These are phyloP conservation scores for Lepidocyrtinus sp. DNA, from an alignment of 2,888 invertebrate species.

Conservation along the genomic window DNA sequence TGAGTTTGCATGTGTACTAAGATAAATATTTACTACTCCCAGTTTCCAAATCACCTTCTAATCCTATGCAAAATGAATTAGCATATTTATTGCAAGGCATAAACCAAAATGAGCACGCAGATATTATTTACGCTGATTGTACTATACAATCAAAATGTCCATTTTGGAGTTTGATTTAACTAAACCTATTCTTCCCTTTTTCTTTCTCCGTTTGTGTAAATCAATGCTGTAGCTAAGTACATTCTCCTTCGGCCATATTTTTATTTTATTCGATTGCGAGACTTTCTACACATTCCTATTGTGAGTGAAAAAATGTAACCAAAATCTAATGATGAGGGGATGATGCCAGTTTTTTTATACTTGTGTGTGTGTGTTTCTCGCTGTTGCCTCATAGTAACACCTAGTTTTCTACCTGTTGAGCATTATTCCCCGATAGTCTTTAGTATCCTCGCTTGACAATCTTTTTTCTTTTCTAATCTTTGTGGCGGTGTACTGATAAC, in stretches of 20 bases:
- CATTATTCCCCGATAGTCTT: constrained; percentile 51
- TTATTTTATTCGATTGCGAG: background rate
- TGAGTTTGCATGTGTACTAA: background rate
- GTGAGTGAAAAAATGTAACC: constrained; percentile 9
- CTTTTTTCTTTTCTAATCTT: constrained; percentile 44
- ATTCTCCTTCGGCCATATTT: constrained; percentile 38
- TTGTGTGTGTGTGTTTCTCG: background rate
- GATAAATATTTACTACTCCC: background rate
- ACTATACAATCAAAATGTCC: constrained; percentile 13
- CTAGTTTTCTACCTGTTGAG: constrained; percentile 47
- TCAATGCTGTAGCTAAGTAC: background rate
- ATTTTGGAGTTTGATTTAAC: background rate
- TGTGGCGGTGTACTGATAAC: constrained; percentile 40
- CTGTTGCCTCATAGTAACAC: too few relatives aligned
- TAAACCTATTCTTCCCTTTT: background rate
- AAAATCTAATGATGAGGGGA: background rate
- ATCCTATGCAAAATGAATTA: background rate
- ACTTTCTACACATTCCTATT: background rate
- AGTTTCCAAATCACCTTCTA: background rate
- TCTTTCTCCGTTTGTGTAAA: constrained; percentile 33
- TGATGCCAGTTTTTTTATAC: constrained; percentile 12
- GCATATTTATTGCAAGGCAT: background rate
- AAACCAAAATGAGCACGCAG: background rate
- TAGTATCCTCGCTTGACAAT: constrained; percentile 58
- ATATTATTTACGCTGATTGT: background rate